phyloP scores from a whole-genome alignment of 2,888 invertebrate genomes.

The Serrognathus titanus region DNA sequence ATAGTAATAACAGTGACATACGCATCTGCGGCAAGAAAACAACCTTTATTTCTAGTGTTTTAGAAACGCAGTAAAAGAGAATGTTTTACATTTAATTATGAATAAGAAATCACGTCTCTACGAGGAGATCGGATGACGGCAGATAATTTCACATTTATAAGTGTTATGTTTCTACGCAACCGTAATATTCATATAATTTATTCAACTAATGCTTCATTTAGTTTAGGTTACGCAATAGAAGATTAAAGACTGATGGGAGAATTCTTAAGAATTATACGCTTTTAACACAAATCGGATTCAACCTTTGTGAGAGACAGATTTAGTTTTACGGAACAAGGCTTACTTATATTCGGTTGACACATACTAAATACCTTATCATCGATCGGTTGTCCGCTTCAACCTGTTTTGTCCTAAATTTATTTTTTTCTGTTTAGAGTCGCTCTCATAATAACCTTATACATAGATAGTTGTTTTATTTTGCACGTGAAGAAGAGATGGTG shows the following conservation, averaged over 20 bases:
- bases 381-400: slow-evolving; percentile 21
- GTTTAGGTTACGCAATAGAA: background rate
- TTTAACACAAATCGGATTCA: background rate
- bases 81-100: slow-evolving; percentile 11
- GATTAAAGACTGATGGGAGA: background rate
- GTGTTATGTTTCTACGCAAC: slow-evolving; percentile 3
- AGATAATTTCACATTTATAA: slow-evolving; percentile 11
- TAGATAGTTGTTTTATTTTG: too few species aligned
- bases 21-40: slow-evolving; percentile 5
- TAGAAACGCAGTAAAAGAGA: slow-evolving; percentile 11
- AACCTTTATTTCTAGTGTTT: slow-evolving; percentile 12
- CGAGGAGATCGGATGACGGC: background rate
- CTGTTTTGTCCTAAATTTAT: slow-evolving; percentile 15
- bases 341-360: slow-evolving; percentile 22
- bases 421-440: slow-evolving; percentile 13
- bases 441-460: too few species aligned
- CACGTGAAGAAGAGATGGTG: too few species aligned
- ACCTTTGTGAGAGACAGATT: background rate
- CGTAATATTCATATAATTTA: too few species aligned
- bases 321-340: slow-evolving; percentile 6
- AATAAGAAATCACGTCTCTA: background rate
- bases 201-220: too few species aligned
- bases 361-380: slow-evolving; percentile 24
- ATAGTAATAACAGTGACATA: slow-evolving; percentile 4
- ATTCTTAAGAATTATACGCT: background rate